Conservation (phyloP, 2,113 vertebrate genomes). For the Panurus biarmicus region DNA sequence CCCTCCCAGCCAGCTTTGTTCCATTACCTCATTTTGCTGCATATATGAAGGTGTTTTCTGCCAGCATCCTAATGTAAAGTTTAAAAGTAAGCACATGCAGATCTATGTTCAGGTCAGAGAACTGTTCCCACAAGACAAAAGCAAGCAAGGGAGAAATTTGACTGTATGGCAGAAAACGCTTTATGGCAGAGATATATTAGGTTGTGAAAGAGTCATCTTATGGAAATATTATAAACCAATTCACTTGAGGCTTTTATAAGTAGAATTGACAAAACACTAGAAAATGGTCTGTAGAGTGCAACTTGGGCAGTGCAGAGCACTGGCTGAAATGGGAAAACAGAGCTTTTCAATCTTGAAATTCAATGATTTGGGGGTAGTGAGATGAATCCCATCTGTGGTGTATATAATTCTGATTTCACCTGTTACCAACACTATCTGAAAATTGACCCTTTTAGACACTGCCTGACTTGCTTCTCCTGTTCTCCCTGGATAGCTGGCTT, state of each 20-base stretch:
- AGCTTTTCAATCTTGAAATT: background rate
- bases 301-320: background rate
- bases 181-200: background rate
- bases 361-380: background rate
- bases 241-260: background rate
- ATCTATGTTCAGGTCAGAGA: background rate
- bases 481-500: background rate
- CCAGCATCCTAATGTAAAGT: background rate
- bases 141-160: background rate
- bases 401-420: background rate
- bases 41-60: background rate
- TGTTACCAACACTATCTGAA: background rate
- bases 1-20: background rate
- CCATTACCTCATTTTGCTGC: background rate
- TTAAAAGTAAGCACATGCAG: background rate
- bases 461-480: background rate
- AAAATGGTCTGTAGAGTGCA: background rate
- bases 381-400: background rate
- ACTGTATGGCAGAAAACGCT: background rate
- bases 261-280: background rate
- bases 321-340: background rate
- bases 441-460: background rate
- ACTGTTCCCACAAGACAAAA: background rate
- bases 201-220: background rate
- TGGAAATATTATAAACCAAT: background rate